A percentile compares a stretch with the other conserved stretches of the same genome.
Conservation (phyloP, 2,797 vertebrate genomes). For the Chiroxiphia lanceolata region DNA sequence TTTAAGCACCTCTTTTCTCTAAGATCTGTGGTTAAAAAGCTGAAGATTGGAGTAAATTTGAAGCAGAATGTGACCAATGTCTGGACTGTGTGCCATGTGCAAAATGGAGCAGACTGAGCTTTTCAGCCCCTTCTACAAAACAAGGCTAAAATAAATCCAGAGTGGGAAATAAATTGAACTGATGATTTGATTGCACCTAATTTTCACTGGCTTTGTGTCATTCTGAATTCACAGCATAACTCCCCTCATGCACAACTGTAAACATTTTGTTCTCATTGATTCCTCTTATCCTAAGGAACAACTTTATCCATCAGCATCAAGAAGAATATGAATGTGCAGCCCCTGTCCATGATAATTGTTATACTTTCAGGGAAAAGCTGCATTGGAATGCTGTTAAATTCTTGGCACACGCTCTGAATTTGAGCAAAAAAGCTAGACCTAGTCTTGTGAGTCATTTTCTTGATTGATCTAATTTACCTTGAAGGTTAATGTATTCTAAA, state of each 20-base stretch:
- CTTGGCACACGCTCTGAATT: background rate
- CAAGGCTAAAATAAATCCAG: conserved; percentile 3
- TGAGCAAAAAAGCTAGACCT: conserved; percentile 35
- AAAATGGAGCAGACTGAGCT: background rate
- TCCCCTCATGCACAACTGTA: background rate
- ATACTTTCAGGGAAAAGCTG: background rate
- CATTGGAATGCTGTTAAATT: background rate
- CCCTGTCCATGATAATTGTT: background rate
- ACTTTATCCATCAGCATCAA: background rate
- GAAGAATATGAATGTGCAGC: background rate
- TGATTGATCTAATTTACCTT: conserved; percentile 80
- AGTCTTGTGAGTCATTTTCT: conserved; percentile 67
- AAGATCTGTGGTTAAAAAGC: background rate
- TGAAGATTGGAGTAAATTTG: background rate
- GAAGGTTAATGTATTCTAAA: conserved; percentile 83
- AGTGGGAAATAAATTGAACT: conserved; percentile 11
- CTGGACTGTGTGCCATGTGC: background rate
- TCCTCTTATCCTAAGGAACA: background rate
- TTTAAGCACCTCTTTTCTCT: background rate
- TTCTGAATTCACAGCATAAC: background rate
- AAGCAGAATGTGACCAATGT: background rate
- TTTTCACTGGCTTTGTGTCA: background rate
- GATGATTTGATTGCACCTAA: background rate
- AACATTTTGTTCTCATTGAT: background rate
- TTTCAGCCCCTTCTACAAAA: background rate